Evolutionary conservation across 2,113 vertebrate genomes (phyloP), one percentile per base, ranked within the genome.

Genomic region (Cottus gobio): DNA sequence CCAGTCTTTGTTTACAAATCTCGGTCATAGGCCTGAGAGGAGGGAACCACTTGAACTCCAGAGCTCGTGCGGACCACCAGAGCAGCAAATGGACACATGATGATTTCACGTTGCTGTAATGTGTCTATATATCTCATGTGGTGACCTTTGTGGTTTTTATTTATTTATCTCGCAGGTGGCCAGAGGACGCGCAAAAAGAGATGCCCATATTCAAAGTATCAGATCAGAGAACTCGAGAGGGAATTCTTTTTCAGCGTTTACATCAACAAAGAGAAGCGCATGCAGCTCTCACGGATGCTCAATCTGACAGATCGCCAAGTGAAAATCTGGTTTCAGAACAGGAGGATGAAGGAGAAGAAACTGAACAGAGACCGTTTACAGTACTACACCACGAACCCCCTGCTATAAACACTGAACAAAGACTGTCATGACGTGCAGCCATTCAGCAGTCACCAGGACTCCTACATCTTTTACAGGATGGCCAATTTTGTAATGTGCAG

Each of bases 311-410:
- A 99, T 87, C 97, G 98, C 72, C 98, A 99, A 94, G 98, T 99
- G 80, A 99, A 99, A 96, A 99, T 99, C 90, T 99, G 98, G 98
- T 99, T 99, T 94, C 98, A 99, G 85, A 99, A 99, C 94, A 95
- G 98, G 92, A 96, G 98, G 89, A 99, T 99, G 98, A 99, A 99
- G 95, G 98, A 99, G 95, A 99, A 99, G 96, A 99, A 99, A 94
- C 95, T 99, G 91, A 99, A 97, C 96, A 98, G 98, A 92, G 98
- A 99, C 96, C 97, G 98, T 91, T 96, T 99, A 96, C 98, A 99
- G 86, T 99, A 98, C 93, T 99, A 99, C 90, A 97, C 97, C 13
- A 96, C 97, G 82, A 98, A 97, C 92, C 97, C 98, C 28, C 94
- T 99, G 92, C 96, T 99, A 91, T 99, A 96, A 96, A 92, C 91